These are phyloP conservation scores for Eupithecia abbreviata DNA, from an alignment of 2,888 invertebrate species.

Conservation along the genomic window DNA sequence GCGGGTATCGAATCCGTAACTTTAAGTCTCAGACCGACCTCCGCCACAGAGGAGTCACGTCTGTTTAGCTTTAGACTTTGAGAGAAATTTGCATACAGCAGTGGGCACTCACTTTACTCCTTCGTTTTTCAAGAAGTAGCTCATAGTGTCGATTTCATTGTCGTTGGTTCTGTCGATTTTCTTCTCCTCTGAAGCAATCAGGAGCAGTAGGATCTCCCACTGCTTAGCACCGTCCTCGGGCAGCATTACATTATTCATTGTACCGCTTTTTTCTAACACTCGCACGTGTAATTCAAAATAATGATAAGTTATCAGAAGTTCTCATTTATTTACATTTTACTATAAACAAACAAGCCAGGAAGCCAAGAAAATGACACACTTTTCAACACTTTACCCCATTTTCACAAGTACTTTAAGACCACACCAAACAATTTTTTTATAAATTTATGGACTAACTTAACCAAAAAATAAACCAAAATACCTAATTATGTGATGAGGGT, in stretches of 20 bases:
- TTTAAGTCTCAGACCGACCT: neutral
- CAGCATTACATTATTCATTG: slow-evolving; percentile 60
- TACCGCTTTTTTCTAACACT: neutral
- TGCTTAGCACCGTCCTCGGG: slow-evolving; percentile 73
- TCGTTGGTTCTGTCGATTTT: slow-evolving; percentile 72
- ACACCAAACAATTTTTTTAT: too few species aligned
- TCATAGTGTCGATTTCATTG: slow-evolving; percentile 72
- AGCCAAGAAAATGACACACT: neutral
- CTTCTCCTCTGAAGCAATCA: slow-evolving; percentile 75
- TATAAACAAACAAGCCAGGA: neutral
- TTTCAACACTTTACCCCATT: neutral
- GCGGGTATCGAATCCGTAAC: neutral
- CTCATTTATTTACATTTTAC: neutral
- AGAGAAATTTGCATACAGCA: neutral
- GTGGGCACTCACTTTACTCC: slow-evolving; percentile 63
- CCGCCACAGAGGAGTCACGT: neutral
- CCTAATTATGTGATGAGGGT: too few species aligned
- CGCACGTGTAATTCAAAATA: neutral
- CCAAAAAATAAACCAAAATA: too few species aligned
- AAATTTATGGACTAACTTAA: too few species aligned
- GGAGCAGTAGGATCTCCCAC: slow-evolving; percentile 74
- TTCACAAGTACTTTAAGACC: neutral
- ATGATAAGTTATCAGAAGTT: neutral
- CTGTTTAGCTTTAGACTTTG: neutral
- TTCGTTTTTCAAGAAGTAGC: slow-evolving; percentile 69